Evolutionary conservation across 1,140 invertebrate species (phyloP).

Genomic region (Drosophila ohnishii): DNA sequence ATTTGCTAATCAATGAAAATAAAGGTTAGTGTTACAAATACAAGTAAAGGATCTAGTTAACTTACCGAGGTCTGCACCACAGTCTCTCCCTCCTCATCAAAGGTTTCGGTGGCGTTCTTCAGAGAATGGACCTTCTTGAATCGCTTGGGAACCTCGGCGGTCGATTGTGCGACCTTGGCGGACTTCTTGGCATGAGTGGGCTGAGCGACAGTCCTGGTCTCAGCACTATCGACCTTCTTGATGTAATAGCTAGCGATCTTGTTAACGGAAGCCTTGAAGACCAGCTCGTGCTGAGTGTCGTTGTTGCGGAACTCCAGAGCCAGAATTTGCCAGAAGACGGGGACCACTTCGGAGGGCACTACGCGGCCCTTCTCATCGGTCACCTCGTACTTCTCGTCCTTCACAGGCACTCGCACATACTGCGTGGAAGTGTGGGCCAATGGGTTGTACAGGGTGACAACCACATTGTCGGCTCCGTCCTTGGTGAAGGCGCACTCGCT

Average conservation of each 20-base stretch:
- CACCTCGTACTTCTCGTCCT: conserved; percentile 86
- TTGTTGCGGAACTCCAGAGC: conserved; percentile 87
- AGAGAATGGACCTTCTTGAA: conserved; percentile 20
- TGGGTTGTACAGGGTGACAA: conserved; percentile 93
- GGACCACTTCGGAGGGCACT: conserved; percentile 85
- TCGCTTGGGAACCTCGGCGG: conserved; percentile 2
- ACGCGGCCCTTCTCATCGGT: conserved; percentile 84
- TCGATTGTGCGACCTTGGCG: background rate
- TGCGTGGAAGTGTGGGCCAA: conserved; percentile 86
- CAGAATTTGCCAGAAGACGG: conserved; percentile 85
- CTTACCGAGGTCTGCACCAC: conserved; percentile 57
- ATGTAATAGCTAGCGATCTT: conserved; percentile 64
- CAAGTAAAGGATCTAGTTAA: rapidly evolving
- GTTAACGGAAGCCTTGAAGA: conserved; percentile 85
- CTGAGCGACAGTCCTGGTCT: background rate
- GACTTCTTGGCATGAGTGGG: conserved; percentile 9
- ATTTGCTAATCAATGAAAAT: conserved; percentile 24
- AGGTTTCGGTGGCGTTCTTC: conserved; percentile 16
- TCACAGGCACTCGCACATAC: conserved; percentile 90
- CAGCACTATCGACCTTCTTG: conserved; percentile 19
- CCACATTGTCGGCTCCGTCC: conserved; percentile 85
- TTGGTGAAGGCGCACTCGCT: conserved; percentile 84
- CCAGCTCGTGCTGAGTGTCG: conserved; percentile 86
- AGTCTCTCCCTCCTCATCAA: conserved; percentile 40
- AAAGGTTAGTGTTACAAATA: background rate